Evolutionary conservation across 23 tunicate species (phyloP).

Genomic region (Halocynthia roretzi): DNA sequence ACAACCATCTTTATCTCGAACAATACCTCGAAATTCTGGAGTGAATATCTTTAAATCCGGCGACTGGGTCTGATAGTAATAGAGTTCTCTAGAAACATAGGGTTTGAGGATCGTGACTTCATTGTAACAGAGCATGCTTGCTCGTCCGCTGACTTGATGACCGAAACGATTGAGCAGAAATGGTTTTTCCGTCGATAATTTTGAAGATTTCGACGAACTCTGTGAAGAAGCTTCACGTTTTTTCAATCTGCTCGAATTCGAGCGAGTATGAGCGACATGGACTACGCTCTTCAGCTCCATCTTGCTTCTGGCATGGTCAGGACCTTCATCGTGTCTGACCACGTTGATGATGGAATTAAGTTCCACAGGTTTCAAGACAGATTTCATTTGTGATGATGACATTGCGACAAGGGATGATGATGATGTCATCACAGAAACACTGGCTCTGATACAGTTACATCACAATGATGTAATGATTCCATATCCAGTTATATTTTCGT

Average conservation of each 20-base stretch:
- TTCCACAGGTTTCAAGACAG: conserved; percentile 9
- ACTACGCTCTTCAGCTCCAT: conserved; percentile 21
- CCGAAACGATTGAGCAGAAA: conserved; percentile 43
- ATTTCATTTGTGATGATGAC: too few relatives aligned
- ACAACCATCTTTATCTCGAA: not conserved
- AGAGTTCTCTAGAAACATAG: conserved; percentile 78
- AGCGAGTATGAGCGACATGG: not conserved
- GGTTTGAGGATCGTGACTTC: conserved; percentile 71
- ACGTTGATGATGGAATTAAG: conserved; percentile 23
- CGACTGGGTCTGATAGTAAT: conserved; percentile 56
- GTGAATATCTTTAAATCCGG: conserved; percentile 34
- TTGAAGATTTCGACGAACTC: not conserved
- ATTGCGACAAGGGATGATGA: too few relatives aligned
- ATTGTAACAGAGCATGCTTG: conserved; percentile 55
- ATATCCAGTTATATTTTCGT: too few relatives aligned
- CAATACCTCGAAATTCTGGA: conserved; percentile 73
- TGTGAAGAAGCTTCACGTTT: not conserved
- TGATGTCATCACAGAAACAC: too few relatives aligned
- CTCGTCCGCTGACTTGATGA: conserved; percentile 89
- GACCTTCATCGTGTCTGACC: not conserved
- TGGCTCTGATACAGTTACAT: too few relatives aligned
- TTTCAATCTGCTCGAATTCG: not conserved
- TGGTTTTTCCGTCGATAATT: conserved; percentile 7
- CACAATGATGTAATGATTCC: too few relatives aligned
- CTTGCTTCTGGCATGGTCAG: not conserved